phyloP scores from a whole-genome alignment of 2,888 invertebrate species.

The Sphaerophoria rueppellii region DNA sequence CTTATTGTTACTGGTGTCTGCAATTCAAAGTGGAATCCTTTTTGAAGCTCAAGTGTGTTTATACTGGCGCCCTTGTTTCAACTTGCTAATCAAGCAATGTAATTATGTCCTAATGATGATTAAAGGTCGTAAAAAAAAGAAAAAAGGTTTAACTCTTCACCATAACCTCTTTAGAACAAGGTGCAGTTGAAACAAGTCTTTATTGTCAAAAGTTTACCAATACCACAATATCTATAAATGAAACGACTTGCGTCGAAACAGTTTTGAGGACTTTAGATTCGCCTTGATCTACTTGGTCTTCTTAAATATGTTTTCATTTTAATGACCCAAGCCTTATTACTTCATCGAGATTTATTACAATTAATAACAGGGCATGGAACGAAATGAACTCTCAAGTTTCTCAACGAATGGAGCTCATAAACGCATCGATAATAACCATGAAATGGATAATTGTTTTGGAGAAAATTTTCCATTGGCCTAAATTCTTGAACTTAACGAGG shows the following conservation, averaged over 20 bases:
- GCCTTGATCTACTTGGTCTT: slow-evolving; percentile 40
- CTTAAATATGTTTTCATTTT: slow-evolving; percentile 38
- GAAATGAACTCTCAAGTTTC: slow-evolving; percentile 62
- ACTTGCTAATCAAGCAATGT: slow-evolving; percentile 33
- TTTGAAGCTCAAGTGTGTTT: slow-evolving; percentile 35
- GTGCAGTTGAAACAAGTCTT: slow-evolving; percentile 31
- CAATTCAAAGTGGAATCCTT: slow-evolving; percentile 45
- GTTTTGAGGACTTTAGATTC: slow-evolving; percentile 5
- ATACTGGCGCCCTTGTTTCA: slow-evolving; percentile 56
- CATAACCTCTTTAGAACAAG: slow-evolving; percentile 37
- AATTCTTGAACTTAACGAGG: slow-evolving; percentile 45
- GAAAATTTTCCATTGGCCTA: slow-evolving; percentile 51
- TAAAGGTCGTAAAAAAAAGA: slow-evolving; percentile 37
- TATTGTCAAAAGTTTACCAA: slow-evolving; percentile 27
- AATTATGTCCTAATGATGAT: slow-evolving; percentile 69
- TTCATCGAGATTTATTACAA: slow-evolving; percentile 81
- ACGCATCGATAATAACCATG: slow-evolving; percentile 64
- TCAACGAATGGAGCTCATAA: slow-evolving; percentile 53
- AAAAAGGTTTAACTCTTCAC: slow-evolving; percentile 55
- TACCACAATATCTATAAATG: slow-evolving; percentile 37
- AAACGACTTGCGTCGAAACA: slow-evolving; percentile 43
- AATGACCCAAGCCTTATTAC: slow-evolving; percentile 75
- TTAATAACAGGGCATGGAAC: slow-evolving; percentile 79
- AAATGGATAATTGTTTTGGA: slow-evolving; percentile 64
- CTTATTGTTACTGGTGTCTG: slow-evolving; percentile 17